Evolutionary conservation across 1,140 invertebrate genomes (phyloP), one percentile per base, ranked within the genome.

Genomic region (Cotesia vestalis): DNA sequence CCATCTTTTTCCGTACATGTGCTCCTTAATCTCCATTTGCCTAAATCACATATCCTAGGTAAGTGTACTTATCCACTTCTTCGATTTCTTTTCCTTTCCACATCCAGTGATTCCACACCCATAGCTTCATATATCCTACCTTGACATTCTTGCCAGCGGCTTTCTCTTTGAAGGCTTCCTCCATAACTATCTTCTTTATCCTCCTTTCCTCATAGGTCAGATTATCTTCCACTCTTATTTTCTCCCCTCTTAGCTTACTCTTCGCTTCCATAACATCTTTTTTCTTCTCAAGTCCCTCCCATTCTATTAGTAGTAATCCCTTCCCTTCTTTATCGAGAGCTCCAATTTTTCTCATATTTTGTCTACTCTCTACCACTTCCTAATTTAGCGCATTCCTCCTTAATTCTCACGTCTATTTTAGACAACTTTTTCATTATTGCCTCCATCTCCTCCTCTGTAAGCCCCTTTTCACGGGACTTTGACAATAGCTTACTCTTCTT

Each of bases 1-100:
- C 27, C 34, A 62, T 57, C 27, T 64, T 73, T 27, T 68, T n/a
- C 64, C 60, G 20, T 4, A 67, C 35, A 1, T 73, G 52, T 5
- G 51, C 35, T 2, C 60, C 57, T 17, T 73, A 52, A 46, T 59
- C 59, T 20, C 71, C 53, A 51, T 72, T 72, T 36, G 52, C 5
- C 36, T 17, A 17, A 9, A 73, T 12, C 38, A 66, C 55, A 20
- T 59, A 73, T 1, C 71, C 71, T 27, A 73, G 12, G 9, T 73
- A 73, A 14, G 12, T 40, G 12, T 68, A 60, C n/a, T 59, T 53
- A 3, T 27, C 61, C 35, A 66, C 71, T 27, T 67, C 71, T 12
- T 67, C 51, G 4, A 73, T 4, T 38, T 51, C 46, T 38, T 52
- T 4, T 3, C 40, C 64, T 35, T 60, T 35, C 71, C 64, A 66